A percentile compares a stretch with the other conserved stretches of the same genome.
These are phyloP conservation scores for Bathynomus jamesi DNA, from an alignment of 1,140 invertebrate species.

Conservation along the genomic window DNA sequence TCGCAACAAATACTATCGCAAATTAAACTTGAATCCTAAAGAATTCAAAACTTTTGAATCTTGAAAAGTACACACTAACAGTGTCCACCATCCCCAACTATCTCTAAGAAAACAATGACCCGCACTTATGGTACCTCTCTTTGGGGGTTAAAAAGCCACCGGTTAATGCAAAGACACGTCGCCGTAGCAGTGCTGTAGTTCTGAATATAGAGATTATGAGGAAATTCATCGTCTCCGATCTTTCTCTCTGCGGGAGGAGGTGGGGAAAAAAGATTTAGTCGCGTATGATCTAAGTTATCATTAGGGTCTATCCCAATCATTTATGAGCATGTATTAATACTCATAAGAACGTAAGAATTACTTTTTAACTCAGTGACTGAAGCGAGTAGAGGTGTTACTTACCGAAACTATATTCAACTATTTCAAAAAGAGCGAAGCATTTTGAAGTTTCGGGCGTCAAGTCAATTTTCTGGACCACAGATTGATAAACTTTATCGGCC, in stretches of 20 bases:
- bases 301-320: too few species aligned
- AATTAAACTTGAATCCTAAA: too few species aligned
- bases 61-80: too few species aligned
- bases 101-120: too few species aligned
- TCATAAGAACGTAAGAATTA: too few species aligned
- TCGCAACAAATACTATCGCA: too few species aligned
- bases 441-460: conserved; percentile 69
- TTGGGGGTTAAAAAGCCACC: conserved; percentile 83
- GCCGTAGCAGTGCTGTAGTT: conserved; percentile 98
- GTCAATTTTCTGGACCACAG: conserved; percentile 77
- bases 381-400: too few species aligned
- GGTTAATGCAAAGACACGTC: conserved; percentile 84
- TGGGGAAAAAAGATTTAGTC: conserved; percentile 38
- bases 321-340: too few species aligned
- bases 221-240: conserved; percentile 84
- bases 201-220: conserved; percentile 95
- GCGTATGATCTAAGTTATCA: too few species aligned
- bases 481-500: conserved; percentile 82
- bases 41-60: too few species aligned
- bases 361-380: too few species aligned
- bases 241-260: conserved; percentile 68
- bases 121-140: conserved; percentile 64
- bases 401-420: conserved; percentile 89
- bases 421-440: conserved; percentile 97
- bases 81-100: too few species aligned